Evolutionary conservation across 2,797 vertebrate species (phyloP).

Genomic region (Rhincodon typus): DNA sequence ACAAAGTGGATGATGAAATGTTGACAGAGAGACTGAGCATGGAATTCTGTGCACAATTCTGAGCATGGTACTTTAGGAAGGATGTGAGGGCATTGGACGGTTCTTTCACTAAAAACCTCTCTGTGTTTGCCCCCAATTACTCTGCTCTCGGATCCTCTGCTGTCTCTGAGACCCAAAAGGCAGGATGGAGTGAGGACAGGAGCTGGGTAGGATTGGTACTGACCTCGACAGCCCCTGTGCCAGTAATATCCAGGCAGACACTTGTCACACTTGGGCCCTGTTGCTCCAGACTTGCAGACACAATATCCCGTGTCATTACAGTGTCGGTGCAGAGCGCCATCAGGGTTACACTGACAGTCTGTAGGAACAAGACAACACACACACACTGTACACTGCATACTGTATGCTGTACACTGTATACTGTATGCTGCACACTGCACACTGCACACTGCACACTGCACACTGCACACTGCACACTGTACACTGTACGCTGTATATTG

Average conservation of each 20-base stretch:
- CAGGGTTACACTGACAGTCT: constrained; percentile 97
- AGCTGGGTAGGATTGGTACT: constrained; percentile 69
- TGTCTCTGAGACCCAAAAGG: constrained; percentile 45
- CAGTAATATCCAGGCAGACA: constrained; percentile 96
- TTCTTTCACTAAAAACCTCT: background rate
- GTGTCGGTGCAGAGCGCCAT: constrained; percentile 90
- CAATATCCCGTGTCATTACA: constrained; percentile 99
- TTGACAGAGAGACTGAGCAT: background rate
- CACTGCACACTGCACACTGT: too few relatives aligned
- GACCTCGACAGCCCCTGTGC: constrained; percentile 97
- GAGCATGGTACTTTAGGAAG: background rate
- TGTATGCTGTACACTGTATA: too few relatives aligned
- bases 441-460: too few relatives aligned
- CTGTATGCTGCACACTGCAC: too few relatives aligned
- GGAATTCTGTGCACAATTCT: background rate
- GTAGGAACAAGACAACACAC: constrained; percentile 81
- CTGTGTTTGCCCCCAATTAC: constrained; percentile 38
- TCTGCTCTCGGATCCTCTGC: constrained; percentile 47
- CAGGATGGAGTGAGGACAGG: constrained; percentile 53
- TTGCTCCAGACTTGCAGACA: constrained; percentile 94
- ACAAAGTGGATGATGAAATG: background rate
- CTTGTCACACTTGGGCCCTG: constrained; percentile 92
- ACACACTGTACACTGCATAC: constrained; percentile 54
- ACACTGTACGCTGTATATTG: too few relatives aligned
- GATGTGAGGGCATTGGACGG: background rate